Base-by-base conservation (phyloP, 2,888 invertebrate genomes). In the Eupithecia inturbata region DNA sequence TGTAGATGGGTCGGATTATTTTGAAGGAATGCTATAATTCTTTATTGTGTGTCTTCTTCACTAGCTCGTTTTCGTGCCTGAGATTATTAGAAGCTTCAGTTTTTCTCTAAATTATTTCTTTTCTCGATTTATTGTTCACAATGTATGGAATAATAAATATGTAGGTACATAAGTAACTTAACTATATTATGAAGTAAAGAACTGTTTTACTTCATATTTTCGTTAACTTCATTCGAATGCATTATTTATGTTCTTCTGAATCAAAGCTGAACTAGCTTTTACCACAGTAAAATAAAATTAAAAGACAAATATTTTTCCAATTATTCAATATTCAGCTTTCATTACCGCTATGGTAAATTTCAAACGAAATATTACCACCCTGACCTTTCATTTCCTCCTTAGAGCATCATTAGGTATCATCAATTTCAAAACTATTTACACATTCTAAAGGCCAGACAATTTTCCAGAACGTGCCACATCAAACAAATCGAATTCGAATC, bases 401-500 rank as follows among this genome's bases (percentile, higher is more conserved):
- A 68, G 71, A 73, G 31, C 62, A 26, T 68, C 45, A 77, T 64
- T 73, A 53, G 67, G 49, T 68, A 72, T 74, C 72, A 64, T 49
- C 71, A 45, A 75, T 75, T 67, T 73, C 73, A 83, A 72, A 84
- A 85, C 88, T 88, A 89, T 90, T 92, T 89, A 90, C 91, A 92
- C 91, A 88, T 89, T 90, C 88, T 92, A 88, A 91, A 91, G 87
- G 90, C 87, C 89, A 85, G 87, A 79, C 82, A 84, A 79, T 85
- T 88, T 88, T 83, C 84, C 77, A 80, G 88, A 87, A 84, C 85
- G 85, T 84, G 82, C 84, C 83, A 85, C 84, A 84, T 88, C 85
- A 75, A 85, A 90, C 92, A 93, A 94, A 93, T 93, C 92, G 91
- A 91, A 92, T 92, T 84, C 86, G 86, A 86, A 76, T 75, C 72